These are phyloP conservation scores for Drosophila neotestacea DNA, from an alignment of 2,888 invertebrate genomes.

Conservation along the genomic window DNA sequence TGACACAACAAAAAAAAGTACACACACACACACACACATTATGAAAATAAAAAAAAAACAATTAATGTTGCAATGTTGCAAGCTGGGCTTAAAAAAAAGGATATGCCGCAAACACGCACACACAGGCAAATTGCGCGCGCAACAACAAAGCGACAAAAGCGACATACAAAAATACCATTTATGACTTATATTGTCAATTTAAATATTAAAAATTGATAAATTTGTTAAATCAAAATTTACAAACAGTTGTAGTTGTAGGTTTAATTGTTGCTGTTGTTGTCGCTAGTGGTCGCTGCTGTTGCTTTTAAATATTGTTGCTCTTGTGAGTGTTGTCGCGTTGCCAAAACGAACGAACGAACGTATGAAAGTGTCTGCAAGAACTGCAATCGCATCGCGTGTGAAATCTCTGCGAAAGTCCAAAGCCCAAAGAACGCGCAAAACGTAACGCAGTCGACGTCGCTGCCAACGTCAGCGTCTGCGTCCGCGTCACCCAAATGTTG, in stretches of 20 bases:
- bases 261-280: slow-evolving; percentile 11
- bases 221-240: background rate
- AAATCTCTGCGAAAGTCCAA: slow-evolving; percentile 85
- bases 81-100: slow-evolving; percentile 13
- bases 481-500: slow-evolving; percentile 17
- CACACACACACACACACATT: slow-evolving; percentile 17
- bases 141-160: slow-evolving; percentile 40
- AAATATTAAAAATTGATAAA: background rate
- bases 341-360: slow-evolving; percentile 81
- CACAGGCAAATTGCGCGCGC: slow-evolving; percentile 50
- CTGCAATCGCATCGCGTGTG: slow-evolving; percentile 85
- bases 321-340: slow-evolving; percentile 25
- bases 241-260: background rate
- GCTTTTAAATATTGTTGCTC: slow-evolving; percentile 9
- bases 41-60: background rate
- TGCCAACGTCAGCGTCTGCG: slow-evolving; percentile 24
- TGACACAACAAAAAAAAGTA: slow-evolving; percentile 11
- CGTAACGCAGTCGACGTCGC: slow-evolving; percentile 49
- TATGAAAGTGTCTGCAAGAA: slow-evolving; percentile 85
- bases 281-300: slow-evolving; percentile 10
- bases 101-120: slow-evolving; percentile 17
- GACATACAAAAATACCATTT: slow-evolving; percentile 11
- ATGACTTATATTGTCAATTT: background rate
- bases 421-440: slow-evolving; percentile 77
- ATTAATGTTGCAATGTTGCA: slow-evolving; percentile 25